These are phyloP conservation scores for Desmodus rotundus DNA, from an alignment of 2,113 vertebrate genomes.

Conservation along the genomic window DNA sequence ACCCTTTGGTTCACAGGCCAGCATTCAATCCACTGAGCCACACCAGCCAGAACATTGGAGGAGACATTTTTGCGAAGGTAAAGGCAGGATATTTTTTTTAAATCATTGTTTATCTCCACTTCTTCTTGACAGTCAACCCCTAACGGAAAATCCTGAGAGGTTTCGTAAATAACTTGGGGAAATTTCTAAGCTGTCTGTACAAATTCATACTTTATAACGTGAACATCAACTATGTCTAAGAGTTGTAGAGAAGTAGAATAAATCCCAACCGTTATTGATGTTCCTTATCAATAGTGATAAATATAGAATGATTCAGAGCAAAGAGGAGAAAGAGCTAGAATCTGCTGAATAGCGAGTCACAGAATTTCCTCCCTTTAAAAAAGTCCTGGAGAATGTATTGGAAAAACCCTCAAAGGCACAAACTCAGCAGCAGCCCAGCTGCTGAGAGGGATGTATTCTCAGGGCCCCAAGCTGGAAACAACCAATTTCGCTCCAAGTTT, in stretches of 20 bases:
- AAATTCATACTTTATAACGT: conserved; percentile 55
- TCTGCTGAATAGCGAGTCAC: not conserved
- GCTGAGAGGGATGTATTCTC: not conserved
- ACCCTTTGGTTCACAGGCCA: no score
- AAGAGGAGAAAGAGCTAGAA: conserved; percentile 2
- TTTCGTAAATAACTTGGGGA: conserved; percentile 45
- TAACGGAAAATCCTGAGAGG: conserved; percentile 10
- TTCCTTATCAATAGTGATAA: conserved; percentile 58
- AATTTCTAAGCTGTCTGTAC: not conserved
- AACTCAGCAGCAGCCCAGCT: not conserved
- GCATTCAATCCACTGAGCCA: no score
- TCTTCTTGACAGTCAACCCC: conserved; percentile 36
- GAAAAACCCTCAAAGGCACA: conserved; percentile 36
- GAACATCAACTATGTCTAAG: conserved; percentile 28
- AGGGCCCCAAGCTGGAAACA: not conserved
- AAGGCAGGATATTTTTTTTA: conserved; percentile 35
- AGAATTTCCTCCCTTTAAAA: conserved; percentile 32
- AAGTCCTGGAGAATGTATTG: not conserved
- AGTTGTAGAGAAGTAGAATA: conserved; percentile 50
- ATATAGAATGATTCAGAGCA: conserved; percentile 38
- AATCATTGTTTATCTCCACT: conserved; percentile 15
- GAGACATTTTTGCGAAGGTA: conserved; percentile 7
- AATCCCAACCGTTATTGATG: conserved; percentile 37
- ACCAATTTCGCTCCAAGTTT: conserved; percentile 21
- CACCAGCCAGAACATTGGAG: not conserved